Conservation (phyloP, 2,113 vertebrate species). For the Copsychus sechellarum region DNA sequence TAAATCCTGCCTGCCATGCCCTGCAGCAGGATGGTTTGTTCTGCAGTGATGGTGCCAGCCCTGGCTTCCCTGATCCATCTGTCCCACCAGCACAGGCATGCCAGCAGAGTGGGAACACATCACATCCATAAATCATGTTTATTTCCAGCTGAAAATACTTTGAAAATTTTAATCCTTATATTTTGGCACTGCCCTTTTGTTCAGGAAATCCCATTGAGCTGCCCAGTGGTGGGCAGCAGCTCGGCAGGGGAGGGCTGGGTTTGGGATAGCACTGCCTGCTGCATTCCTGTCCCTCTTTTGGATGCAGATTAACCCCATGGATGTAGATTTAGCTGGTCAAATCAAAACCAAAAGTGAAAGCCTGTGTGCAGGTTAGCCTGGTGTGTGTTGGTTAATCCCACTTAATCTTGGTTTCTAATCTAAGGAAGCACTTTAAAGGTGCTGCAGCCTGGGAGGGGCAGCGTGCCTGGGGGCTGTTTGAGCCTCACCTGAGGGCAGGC, state of each 20-base stretch:
- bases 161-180: background rate
- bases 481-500: background rate
- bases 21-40: background rate
- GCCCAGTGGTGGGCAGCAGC: background rate
- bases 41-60: background rate
- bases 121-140: background rate
- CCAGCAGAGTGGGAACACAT: background rate
- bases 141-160: background rate
- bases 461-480: background rate
- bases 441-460: background rate
- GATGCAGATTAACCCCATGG: accelerated
- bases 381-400: background rate
- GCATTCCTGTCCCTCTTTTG: accelerated
- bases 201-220: background rate
- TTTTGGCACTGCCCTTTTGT: background rate
- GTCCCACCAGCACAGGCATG: background rate
- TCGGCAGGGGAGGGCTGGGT: background rate
- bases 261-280: background rate
- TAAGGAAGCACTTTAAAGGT: background rate
- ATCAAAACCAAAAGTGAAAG: conserved; percentile 34
- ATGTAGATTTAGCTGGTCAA: background rate
- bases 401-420: conserved; percentile 39
- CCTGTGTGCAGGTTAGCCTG: background rate
- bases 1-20: background rate
- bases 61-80: background rate